These are phyloP conservation scores for Merluccius polli DNA, from an alignment of 2,797 vertebrate genomes.

Conservation along the genomic window DNA sequence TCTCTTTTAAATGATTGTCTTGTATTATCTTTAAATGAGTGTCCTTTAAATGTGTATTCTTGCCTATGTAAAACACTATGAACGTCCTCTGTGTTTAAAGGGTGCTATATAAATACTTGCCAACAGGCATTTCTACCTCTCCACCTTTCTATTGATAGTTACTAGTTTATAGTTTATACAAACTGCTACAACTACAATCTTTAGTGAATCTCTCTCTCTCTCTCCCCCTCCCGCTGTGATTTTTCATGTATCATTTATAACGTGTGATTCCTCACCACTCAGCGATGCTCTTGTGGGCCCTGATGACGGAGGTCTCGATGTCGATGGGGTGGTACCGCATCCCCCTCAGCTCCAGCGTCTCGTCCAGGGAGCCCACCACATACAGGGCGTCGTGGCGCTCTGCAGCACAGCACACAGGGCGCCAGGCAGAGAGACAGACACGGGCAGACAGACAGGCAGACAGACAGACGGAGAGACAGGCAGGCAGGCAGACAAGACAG, in stretches of 20 bases:
- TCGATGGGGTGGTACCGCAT: conserved; percentile 91
- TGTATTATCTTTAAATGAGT: too few species aligned
- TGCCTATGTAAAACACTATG: too few species aligned
- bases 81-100: too few species aligned
- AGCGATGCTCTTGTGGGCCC: conserved; percentile 86
- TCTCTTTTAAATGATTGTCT: too few species aligned
- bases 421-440: too few species aligned
- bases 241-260: too few species aligned
- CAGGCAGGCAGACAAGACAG: too few species aligned
- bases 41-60: too few species aligned
- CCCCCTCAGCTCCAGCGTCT: conserved; percentile 85
- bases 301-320: conserved; percentile 86
- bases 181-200: background rate
- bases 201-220: background rate
- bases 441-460: conserved; percentile 7
- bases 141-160: background rate
- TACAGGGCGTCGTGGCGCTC: conserved; percentile 87
- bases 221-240: background rate
- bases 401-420: too few species aligned
- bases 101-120: background rate
- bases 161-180: too few species aligned
- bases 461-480: background rate
- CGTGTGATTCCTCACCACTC: conserved; percentile 77
- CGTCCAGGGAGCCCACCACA: conserved; percentile 84
- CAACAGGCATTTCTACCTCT: background rate